Evolutionary conservation across 2,797 vertebrate species (phyloP).

Genomic region (Smutsia gigantea): DNA sequence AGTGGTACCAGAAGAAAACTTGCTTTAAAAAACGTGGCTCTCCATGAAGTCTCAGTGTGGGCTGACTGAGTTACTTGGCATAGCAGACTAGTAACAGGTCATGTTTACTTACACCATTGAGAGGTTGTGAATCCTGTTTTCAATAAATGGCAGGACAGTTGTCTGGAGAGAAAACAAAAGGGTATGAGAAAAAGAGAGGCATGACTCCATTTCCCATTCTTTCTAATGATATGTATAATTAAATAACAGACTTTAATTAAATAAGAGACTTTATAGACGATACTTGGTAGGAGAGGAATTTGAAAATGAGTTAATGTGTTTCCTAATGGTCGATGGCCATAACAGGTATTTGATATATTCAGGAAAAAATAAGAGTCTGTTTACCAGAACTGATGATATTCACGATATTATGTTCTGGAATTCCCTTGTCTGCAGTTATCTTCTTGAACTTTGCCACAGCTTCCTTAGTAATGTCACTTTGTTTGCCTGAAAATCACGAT

Average conservation of each 20-base stretch:
- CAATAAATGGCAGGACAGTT: rapidly evolving
- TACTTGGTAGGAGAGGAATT: neutral
- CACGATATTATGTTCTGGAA: neutral
- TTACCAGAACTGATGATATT: neutral
- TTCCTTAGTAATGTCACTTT: rapidly evolving
- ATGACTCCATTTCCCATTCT: neutral
- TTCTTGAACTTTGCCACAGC: rapidly evolving
- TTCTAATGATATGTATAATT: neutral
- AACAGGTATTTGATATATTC: neutral
- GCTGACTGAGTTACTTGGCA: neutral
- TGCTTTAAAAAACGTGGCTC: no score
- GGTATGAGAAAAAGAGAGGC: neutral
- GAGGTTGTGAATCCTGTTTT: rapidly evolving
- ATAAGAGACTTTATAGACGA: neutral
- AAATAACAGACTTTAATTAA: no score
- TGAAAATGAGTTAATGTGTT: neutral
- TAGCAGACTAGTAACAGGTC: rapidly evolving
- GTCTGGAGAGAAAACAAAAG: neutral
- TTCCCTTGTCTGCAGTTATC: rapidly evolving
- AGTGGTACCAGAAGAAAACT: no score
- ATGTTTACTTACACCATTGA: neutral
- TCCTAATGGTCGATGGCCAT: neutral
- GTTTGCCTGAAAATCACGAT: neutral
- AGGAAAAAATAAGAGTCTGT: no score
- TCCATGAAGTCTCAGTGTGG: rapidly evolving